phyloP scores from a whole-genome alignment of 2,888 invertebrate genomes.

The Entomobrya multifasciata region DNA sequence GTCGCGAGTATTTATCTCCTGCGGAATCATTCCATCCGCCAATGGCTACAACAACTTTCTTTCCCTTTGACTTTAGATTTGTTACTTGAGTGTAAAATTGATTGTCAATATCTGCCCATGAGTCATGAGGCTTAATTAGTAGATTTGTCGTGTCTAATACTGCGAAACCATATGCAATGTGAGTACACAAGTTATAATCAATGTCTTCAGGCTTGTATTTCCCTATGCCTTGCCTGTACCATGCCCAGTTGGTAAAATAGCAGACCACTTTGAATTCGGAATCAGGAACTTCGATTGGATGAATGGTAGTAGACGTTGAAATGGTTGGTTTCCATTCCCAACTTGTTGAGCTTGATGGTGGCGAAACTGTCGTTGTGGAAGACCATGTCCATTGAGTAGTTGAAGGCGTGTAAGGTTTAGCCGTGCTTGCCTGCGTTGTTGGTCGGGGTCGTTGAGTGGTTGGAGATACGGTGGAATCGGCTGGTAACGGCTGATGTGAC shows the following conservation, averaged over 20 bases:
- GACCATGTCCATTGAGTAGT: slow-evolving; percentile 47
- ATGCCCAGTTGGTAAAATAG: slow-evolving; percentile 96
- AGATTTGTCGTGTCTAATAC: slow-evolving; percentile 89
- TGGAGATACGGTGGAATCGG: too few relatives aligned
- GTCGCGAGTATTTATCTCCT: slow-evolving; percentile 91
- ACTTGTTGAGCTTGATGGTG: slow-evolving; percentile 63
- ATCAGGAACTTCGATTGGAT: slow-evolving; percentile 73
- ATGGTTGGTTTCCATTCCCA: slow-evolving; percentile 72
- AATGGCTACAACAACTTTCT: slow-evolving; percentile 91
- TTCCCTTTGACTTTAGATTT: slow-evolving; percentile 86
- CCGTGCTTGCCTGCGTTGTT: slow-evolving; percentile 50
- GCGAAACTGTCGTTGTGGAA: slow-evolving; percentile 39
- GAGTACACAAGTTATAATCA: slow-evolving; percentile 92
- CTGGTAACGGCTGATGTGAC: slow-evolving; percentile 81
- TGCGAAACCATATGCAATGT: slow-evolving; percentile 96
- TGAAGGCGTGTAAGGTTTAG: slow-evolving; percentile 16
- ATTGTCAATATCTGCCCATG: slow-evolving; percentile 88
- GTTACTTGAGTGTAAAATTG: slow-evolving; percentile 94
- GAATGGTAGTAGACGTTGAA: slow-evolving; percentile 71
- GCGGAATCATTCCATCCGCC: slow-evolving; percentile 98
- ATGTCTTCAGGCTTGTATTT: slow-evolving; percentile 91
- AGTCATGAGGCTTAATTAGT: slow-evolving; percentile 91
- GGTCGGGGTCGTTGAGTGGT: slow-evolving; percentile 70
- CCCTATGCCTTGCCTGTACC: slow-evolving; percentile 91
- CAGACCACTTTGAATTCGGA: slow-evolving; percentile 90